Conservation (phyloP, 2,113 vertebrate genomes). For the Rhabdomys dilectus region DNA sequence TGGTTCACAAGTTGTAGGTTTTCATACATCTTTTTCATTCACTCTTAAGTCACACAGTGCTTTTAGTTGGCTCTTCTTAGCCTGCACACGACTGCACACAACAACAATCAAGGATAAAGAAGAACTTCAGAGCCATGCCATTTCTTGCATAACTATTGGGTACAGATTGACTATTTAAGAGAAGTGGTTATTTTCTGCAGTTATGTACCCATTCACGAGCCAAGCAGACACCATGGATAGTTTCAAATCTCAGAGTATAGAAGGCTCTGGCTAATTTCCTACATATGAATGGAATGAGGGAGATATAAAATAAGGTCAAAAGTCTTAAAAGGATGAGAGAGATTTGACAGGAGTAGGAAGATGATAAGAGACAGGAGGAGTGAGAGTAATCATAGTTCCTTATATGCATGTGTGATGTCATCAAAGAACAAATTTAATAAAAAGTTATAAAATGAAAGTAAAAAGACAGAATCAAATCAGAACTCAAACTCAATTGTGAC, state of each 20-base stretch:
- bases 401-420: background rate
- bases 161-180: background rate
- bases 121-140: background rate
- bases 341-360: too few species aligned
- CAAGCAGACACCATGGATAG: background rate
- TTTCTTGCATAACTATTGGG: background rate
- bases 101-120: too few species aligned
- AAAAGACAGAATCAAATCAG: background rate
- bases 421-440: background rate
- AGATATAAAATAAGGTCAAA: too few species aligned
- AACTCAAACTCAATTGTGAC: slow-evolving; percentile 16
- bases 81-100: background rate
- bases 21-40: background rate
- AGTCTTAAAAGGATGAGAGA: too few species aligned
- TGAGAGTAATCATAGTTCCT: background rate
- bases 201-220: too few species aligned
- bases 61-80: background rate
- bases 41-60: background rate
- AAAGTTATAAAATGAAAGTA: background rate
- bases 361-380: too few species aligned
- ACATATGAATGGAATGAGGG: background rate
- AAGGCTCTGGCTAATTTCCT: background rate
- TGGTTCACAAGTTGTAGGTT: background rate
- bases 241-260: background rate
- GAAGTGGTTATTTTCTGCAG: background rate